Evolutionary conservation across 2,888 invertebrate species (phyloP).

Genomic region (Limnephilus lunatus): DNA sequence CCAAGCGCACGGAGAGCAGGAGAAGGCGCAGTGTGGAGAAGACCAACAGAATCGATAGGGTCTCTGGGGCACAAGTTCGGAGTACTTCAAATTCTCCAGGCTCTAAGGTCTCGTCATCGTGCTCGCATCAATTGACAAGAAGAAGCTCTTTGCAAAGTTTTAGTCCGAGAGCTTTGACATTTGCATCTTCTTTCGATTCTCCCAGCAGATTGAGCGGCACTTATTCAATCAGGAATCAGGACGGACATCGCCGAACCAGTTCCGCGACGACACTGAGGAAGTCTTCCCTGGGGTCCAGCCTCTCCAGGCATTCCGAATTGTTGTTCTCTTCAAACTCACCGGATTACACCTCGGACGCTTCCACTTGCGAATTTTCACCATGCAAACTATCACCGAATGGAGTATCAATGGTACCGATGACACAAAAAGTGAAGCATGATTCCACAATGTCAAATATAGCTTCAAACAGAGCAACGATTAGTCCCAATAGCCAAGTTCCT

Average conservation of each 20-base stretch:
- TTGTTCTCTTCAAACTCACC: constrained; percentile 61
- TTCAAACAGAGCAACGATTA: constrained; percentile 56
- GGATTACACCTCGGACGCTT: constrained; percentile 62
- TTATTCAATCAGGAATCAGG: constrained; percentile 41
- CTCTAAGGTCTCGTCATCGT: constrained; percentile 10
- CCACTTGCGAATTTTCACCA: constrained; percentile 61
- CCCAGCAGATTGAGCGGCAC: constrained; percentile 14
- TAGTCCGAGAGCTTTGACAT: constrained; percentile 52
- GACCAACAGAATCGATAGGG: constrained; percentile 33
- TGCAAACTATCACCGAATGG: constrained; percentile 55
- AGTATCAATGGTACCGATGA: constrained; percentile 30
- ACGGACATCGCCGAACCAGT: constrained; percentile 46
- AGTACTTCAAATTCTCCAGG: constrained; percentile 48
- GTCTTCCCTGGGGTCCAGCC: constrained; percentile 50
- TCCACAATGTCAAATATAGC: constrained; percentile 45
- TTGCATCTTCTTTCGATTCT: constrained; percentile 52
- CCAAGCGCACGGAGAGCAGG: constrained; percentile 38
- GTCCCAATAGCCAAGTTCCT: constrained; percentile 49
- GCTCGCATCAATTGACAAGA: constrained; percentile 45
- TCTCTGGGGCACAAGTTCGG: constrained; percentile 43
- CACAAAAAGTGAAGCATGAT: constrained; percentile 29
- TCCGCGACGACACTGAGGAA: constrained; percentile 50
- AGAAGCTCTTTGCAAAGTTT: constrained; percentile 64
- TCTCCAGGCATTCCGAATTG: constrained; percentile 55
- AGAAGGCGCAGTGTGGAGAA: constrained; percentile 60